Evolutionary conservation across 2,113 vertebrate genomes (phyloP).

Genomic region (Gobiocypris rarus): DNA sequence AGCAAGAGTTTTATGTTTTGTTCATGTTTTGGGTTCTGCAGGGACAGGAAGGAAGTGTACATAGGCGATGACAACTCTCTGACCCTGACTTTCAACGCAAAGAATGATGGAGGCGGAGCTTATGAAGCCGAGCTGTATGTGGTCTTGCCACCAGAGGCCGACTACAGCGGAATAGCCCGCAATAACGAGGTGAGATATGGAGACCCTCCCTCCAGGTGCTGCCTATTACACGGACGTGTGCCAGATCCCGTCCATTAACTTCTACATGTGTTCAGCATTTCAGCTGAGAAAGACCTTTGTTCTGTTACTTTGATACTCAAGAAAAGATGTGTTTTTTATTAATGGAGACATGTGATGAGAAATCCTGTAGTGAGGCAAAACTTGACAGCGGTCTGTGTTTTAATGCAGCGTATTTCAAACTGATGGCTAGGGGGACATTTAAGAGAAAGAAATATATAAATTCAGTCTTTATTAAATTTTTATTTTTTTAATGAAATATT

Average conservation of each 20-base stretch:
- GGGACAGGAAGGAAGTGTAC: conserved; percentile 83
- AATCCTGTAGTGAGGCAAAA: background rate
- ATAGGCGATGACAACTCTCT: conserved; percentile 87
- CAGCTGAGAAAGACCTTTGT: conserved; percentile 28
- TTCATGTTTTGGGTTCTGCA: conserved; percentile 57
- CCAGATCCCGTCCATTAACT: conserved; percentile 5
- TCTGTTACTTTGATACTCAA: conserved; percentile 20
- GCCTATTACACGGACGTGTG: conserved; percentile 2
- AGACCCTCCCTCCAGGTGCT: conserved; percentile 12
- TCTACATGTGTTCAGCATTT: conserved; percentile 25
- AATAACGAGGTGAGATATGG: conserved; percentile 81
- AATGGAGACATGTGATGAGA: conserved; percentile 1
- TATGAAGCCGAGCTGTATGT: conserved; percentile 90
- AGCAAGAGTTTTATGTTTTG: background rate
- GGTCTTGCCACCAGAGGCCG: conserved; percentile 83
- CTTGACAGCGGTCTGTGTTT: no score
- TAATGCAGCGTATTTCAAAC: no score
- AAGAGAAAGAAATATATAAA: no score
- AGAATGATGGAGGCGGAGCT: conserved; percentile 87
- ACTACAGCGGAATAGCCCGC: conserved; percentile 87
- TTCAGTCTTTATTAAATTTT: no score
- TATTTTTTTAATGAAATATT: no score
- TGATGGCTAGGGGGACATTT: no score
- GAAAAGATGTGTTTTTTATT: background rate
- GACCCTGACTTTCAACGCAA: conserved; percentile 85